Base-by-base conservation (phyloP, 2,888 invertebrate genomes). In the Melieria picta region DNA sequence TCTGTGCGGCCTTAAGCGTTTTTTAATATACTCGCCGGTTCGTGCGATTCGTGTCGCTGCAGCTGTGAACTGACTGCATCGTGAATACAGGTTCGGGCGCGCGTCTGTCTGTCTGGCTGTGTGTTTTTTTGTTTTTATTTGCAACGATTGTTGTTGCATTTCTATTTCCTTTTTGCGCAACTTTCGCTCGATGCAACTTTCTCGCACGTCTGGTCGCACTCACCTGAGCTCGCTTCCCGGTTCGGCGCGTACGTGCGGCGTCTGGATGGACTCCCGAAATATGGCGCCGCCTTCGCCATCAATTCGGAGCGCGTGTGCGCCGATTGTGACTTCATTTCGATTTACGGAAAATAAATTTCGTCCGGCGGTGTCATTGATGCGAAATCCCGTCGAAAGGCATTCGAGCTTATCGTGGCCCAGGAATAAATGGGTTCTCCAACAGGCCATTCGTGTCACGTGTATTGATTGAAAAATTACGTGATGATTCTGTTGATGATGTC, bases 181-280 rank as follows among this genome's bases (percentile, higher is more conserved):
- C 42, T 58, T 3, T 42, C n/a, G 30, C 30, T 30, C 30, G 30
- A 1, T 30, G 30, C 30, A 30, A 30, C 30, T 56, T 47, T 50
- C 16, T 55, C 50, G 30, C 13, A n/a, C n/a, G 60, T 43, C 7
- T 43, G 3, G 43, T 5, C n/a, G 7, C n/a, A 84, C 89, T 88
- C 88, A 96, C 96, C 92, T 93, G 75, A 96, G 89, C 83, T 95
- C 93, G 76, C 93, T 91, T 57, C 94, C 94, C 11, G 94, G 92
- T 76, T 94, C 94, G 0, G 96, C 94, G 77, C 93, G 90, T 65
- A 97, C 91, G 74, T 93, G 85, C 0, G 94, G 93, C 58, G 94
- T 93, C 87, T 96, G 96, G 65, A 97, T 89, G 67, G 95, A 94
- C 72, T 92, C 93, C 77, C 92, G 91, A 83, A 96, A 94, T 78